Conservation (phyloP, 1,140 invertebrate species). For the Diachasma alloeum region DNA sequence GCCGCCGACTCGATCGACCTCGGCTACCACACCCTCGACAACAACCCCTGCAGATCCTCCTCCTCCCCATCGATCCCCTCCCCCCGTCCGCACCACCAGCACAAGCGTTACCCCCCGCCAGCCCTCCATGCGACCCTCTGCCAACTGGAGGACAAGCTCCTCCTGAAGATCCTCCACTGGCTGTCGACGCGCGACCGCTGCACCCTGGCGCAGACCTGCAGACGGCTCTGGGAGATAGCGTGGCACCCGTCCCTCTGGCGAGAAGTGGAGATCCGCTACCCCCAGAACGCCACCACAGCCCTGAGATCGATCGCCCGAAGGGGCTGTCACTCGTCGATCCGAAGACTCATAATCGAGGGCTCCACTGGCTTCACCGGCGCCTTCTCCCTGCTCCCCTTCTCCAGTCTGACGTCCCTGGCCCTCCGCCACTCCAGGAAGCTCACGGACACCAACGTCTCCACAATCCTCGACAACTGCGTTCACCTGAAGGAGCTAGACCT, state of each 20-base stretch:
- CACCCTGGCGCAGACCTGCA: constrained; percentile 80
- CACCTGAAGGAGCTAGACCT: constrained; percentile 68
- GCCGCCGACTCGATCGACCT: constrained; percentile 54
- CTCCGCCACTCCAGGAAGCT: constrained; percentile 49
- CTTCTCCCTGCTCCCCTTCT: constrained; percentile 62
- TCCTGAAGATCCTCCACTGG: constrained; percentile 75
- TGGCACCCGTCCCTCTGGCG: constrained; percentile 84
- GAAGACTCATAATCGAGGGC: constrained; percentile 77
- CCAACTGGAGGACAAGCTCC: constrained; percentile 65
- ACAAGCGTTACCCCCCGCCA: constrained; percentile 21
- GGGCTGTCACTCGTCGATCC: constrained; percentile 62
- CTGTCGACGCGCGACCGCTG: constrained; percentile 82
- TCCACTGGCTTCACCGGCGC: constrained; percentile 80
- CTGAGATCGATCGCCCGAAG: constrained; percentile 68
- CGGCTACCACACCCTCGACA: constrained; percentile 60
- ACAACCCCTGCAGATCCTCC: constrained; percentile 50
- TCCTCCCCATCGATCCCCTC: constrained; percentile 41
- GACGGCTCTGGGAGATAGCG: constrained; percentile 81
- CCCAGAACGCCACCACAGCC: constrained; percentile 67
- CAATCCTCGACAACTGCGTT: constrained; percentile 48
- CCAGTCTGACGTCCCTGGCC: constrained; percentile 49
- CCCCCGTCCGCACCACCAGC: neutral
- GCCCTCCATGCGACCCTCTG: constrained; percentile 40
- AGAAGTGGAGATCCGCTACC: constrained; percentile 73
- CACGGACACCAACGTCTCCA: constrained; percentile 45